Base-by-base conservation (phyloP, 2,113 vertebrate species). In the Zeus faber region DNA sequence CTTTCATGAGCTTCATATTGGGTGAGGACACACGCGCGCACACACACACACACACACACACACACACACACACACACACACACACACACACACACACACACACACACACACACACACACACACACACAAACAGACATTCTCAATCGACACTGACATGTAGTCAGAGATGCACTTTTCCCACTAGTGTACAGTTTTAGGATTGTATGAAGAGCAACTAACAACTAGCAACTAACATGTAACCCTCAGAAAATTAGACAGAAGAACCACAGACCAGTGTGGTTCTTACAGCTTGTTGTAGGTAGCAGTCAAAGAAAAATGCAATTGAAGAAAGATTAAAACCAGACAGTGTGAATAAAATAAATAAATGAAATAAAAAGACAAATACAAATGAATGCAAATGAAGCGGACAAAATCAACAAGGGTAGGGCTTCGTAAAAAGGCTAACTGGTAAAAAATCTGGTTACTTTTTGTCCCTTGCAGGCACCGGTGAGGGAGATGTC, bases 1-100 rank as follows among this genome's bases (percentile, higher is more conserved):
- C 96, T 37, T 99, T 99, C 91, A 94, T 99, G 91, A 96, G 93
- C 77, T 98, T 99, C 71, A 95, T 99, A 79, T 81, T 99, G 20
- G 96, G 97, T 97, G 83, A 89, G 91, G 84, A 58, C 0, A 26
- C 20, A 33, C 20, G 44, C 35, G 26, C 20, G 20, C n/a, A 18
- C 14, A 20, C 6, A 24, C 27, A 41, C 6, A 54, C 13, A 48
- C 49, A 24, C 6, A 20, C 8, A 22, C 27, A 35, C 31, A 25
- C 44, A 41, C 18, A 3, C 20, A 33, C 20, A 48, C 35, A 33
- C 20, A 23, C n/a, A 18, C 14, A 20, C 6, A 24, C 27, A 41
- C 6, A 54, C 13, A 48, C 49, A 24, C 6, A 20, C 8, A 22
- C 27, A 35, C 31, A 25, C 44, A 41, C 18, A 3, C 5, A 0